These are phyloP conservation scores for Aplidium turbinatum DNA, from an alignment of 23 tunicate genomes.

Conservation along the genomic window DNA sequence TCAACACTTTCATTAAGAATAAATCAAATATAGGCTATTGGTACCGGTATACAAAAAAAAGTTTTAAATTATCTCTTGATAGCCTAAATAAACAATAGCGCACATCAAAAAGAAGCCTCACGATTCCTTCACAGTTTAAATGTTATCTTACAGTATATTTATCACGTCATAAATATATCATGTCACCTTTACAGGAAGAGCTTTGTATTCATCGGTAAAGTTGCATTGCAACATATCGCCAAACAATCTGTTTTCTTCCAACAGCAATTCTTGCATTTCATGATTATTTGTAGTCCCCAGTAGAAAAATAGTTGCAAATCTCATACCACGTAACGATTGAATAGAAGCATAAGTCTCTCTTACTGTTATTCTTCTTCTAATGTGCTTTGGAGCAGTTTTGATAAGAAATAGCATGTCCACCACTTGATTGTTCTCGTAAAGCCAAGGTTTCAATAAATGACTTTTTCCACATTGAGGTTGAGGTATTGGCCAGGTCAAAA, in stretches of 20 bases:
- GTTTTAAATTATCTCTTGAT: too few species aligned
- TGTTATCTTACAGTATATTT: too few species aligned
- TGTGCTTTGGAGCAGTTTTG: conserved; percentile 63
- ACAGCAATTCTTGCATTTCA: conserved; percentile 14
- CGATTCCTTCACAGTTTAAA: too few species aligned
- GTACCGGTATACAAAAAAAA: too few species aligned
- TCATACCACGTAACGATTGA: conserved; percentile 16
- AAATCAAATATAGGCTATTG: too few species aligned
- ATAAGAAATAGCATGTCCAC: conserved; percentile 70
- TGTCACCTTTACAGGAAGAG: conserved; percentile 82
- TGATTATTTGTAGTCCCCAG: conserved; percentile 26
- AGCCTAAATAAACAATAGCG: too few species aligned
- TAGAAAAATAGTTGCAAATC: conserved; percentile 42
- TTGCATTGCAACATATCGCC: conserved; percentile 86
- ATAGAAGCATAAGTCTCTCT: conserved; percentile 70
- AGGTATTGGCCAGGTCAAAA: too few species aligned
- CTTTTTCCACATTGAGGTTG: conserved; percentile 23
- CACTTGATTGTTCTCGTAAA: not conserved
- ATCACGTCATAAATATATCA: too few species aligned
- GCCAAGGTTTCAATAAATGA: conserved; percentile 21
- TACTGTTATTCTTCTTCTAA: conserved; percentile 31
- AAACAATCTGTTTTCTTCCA: conserved; percentile 56
- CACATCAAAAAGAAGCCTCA: too few species aligned
- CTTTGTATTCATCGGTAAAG: conserved; percentile 47
- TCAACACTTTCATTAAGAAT: too few species aligned